A percentile compares a stretch with the other conserved stretches of the same genome.
Conservation (phyloP, 2,113 vertebrate species). For the Mustelus asterias region DNA sequence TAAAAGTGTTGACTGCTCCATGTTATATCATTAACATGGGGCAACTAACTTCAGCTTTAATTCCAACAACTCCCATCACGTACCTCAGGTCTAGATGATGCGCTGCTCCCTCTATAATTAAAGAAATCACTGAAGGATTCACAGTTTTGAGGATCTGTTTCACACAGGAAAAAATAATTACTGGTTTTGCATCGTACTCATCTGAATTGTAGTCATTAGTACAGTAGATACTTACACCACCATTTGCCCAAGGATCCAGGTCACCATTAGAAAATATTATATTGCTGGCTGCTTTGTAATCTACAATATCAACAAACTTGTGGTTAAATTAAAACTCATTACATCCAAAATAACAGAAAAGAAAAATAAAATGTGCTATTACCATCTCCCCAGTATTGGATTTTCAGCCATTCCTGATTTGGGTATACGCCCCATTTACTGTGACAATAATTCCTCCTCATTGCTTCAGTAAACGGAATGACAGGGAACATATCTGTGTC, state of each 20-base stretch:
- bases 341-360: neutral
- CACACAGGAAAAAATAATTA: neutral
- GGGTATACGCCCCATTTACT: slow-evolving; percentile 71
- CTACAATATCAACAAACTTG: slow-evolving; percentile 51
- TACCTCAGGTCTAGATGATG: slow-evolving; percentile 89
- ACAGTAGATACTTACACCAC: slow-evolving; percentile 66
- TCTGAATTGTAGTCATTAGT: neutral
- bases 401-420: slow-evolving; percentile 63
- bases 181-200: neutral
- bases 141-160: slow-evolving; percentile 67
- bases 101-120: slow-evolving; percentile 71
- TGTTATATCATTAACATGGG: no score
- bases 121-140: slow-evolving; percentile 63
- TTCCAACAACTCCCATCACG: neutral
- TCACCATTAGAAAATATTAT: slow-evolving; percentile 94
- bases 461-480: slow-evolving; percentile 64
- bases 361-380: slow-evolving; percentile 38
- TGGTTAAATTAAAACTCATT: neutral
- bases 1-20: no score
- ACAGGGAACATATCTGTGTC: slow-evolving; percentile 80
- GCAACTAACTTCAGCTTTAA: neutral
- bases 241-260: slow-evolving; percentile 88
- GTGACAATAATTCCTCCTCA: slow-evolving; percentile 65
- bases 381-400: slow-evolving; percentile 75
- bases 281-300: slow-evolving; percentile 73